phyloP scores from a whole-genome alignment of 2,888 invertebrate genomes.

The Lathronympha strigana region DNA sequence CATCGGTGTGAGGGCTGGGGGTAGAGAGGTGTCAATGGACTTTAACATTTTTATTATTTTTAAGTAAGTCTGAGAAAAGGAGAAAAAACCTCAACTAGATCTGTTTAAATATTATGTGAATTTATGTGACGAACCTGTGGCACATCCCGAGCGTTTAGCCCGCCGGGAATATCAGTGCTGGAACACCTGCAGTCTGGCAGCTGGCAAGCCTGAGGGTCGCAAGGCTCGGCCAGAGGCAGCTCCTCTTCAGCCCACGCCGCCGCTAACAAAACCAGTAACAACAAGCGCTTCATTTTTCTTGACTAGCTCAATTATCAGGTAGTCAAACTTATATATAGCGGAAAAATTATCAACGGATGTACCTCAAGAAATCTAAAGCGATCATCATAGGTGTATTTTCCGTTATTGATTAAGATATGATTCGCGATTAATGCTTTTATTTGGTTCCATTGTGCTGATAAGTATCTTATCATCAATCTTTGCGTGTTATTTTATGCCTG shows the following conservation, averaged over 20 bases:
- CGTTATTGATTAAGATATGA: slow-evolving; percentile 10
- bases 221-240: slow-evolving; percentile 59
- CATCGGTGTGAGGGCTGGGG: too few relatives aligned
- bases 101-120: too few relatives aligned
- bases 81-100: too few relatives aligned
- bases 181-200: slow-evolving; percentile 84
- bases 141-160: slow-evolving; percentile 65
- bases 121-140: slow-evolving; percentile 85
- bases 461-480: not conserved
- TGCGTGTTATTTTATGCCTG: not conserved
- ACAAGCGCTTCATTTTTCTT: slow-evolving; percentile 28
- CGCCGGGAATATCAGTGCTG: slow-evolving; percentile 73
- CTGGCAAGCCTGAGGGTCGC: slow-evolving; percentile 68
- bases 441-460: slow-evolving; percentile 18
- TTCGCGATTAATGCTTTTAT: slow-evolving; percentile 11
- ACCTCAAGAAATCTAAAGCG: slow-evolving; percentile 11
- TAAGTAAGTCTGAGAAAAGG: too few relatives aligned
- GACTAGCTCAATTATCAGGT: not conserved
- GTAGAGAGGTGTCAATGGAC: too few relatives aligned
- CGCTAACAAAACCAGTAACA: slow-evolving; percentile 17
- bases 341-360: slow-evolving; percentile 21
- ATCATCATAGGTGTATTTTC: slow-evolving; percentile 12
- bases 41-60: too few relatives aligned
- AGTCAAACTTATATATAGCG: slow-evolving; percentile 20
- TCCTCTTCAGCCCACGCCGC: slow-evolving; percentile 41